phyloP scores from a whole-genome alignment of 2,797 vertebrate species.

The Lepus townsendii region DNA sequence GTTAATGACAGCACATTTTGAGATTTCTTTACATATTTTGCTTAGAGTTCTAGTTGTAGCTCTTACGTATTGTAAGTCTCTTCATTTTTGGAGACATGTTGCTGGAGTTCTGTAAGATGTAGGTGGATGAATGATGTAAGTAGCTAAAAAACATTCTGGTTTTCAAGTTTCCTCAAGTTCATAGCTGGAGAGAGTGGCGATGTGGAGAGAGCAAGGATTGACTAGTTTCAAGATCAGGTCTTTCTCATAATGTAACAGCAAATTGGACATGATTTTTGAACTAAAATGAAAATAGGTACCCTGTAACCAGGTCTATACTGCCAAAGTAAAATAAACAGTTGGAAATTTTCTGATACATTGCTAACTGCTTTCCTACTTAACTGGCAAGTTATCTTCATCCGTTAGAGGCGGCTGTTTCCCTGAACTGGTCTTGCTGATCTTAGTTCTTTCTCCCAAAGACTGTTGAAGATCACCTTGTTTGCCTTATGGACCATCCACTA shows the following conservation, averaged over 20 bases:
- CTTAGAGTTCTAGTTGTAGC: neutral
- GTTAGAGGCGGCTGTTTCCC: slow-evolving; percentile 6
- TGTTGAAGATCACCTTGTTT: slow-evolving; percentile 24
- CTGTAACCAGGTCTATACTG: neutral
- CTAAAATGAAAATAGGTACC: neutral
- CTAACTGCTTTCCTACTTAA: slow-evolving; percentile 34
- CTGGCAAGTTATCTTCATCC: slow-evolving; percentile 37
- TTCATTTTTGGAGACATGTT: neutral
- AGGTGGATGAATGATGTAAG: neutral
- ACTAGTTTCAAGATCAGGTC: neutral
- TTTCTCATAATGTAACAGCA: slow-evolving; percentile 16
- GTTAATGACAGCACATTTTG: neutral
- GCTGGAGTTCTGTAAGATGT: neutral
- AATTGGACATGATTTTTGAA: neutral
- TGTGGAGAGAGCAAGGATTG: neutral
- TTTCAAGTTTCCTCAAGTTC: neutral
- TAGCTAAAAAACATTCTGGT: neutral
- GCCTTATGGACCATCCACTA: neutral
- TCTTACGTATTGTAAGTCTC: neutral
- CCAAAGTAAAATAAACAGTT: slow-evolving; percentile 35
- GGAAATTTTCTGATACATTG: slow-evolving; percentile 25
- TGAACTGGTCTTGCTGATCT: slow-evolving; percentile 46
- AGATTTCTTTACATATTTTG: neutral
- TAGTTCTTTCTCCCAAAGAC: slow-evolving; percentile 16
- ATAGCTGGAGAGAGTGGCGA: neutral